These are phyloP conservation scores for Hermodice carunculata DNA, from an alignment of 2,888 invertebrate species.

Conservation along the genomic window DNA sequence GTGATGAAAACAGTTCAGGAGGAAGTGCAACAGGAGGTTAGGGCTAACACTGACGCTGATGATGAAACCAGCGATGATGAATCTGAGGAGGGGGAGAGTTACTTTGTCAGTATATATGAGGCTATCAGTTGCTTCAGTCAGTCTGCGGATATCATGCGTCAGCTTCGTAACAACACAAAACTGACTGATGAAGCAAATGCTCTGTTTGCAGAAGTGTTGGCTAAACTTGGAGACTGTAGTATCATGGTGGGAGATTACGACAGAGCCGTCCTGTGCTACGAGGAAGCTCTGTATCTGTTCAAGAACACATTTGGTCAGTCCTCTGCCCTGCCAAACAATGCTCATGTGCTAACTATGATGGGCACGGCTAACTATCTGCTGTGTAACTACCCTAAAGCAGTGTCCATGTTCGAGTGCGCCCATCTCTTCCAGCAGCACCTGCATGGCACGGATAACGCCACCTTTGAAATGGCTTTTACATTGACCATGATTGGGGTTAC, in stretches of 20 bases:
- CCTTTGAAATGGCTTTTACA: constrained; percentile 61
- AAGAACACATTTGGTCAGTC: constrained; percentile 49
- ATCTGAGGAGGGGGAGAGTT: constrained; percentile 40
- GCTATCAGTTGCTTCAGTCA: constrained; percentile 63
- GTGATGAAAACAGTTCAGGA: constrained; percentile 50
- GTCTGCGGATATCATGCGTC: constrained; percentile 55
- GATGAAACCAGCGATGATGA: constrained; percentile 20
- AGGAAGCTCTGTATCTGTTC: constrained; percentile 61
- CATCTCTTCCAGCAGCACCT: constrained; percentile 63
- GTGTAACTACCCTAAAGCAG: constrained; percentile 65
- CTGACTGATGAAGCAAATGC: constrained; percentile 11
- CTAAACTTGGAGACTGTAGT: constrained; percentile 64
- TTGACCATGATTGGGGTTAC: constrained; percentile 63
- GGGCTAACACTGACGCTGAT: constrained; percentile 3
- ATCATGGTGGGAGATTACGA: constrained; percentile 65
- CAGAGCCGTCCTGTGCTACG: constrained; percentile 61
- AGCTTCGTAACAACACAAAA: constrained; percentile 29
- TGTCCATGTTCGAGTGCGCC: constrained; percentile 64
- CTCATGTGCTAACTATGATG: constrained; percentile 66
- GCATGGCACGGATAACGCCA: constrained; percentile 44
- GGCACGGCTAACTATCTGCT: constrained; percentile 66
- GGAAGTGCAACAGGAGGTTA: constrained; percentile 39
- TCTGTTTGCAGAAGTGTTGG: constrained; percentile 43
- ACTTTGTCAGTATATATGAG: constrained; percentile 53
- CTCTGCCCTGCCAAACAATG: constrained; percentile 58